Percentiles rank a stretch among this genome's conserved stretches.
phyloP scores from a whole-genome alignment of 2,113 vertebrate species.

The Cepphus grylle region DNA sequence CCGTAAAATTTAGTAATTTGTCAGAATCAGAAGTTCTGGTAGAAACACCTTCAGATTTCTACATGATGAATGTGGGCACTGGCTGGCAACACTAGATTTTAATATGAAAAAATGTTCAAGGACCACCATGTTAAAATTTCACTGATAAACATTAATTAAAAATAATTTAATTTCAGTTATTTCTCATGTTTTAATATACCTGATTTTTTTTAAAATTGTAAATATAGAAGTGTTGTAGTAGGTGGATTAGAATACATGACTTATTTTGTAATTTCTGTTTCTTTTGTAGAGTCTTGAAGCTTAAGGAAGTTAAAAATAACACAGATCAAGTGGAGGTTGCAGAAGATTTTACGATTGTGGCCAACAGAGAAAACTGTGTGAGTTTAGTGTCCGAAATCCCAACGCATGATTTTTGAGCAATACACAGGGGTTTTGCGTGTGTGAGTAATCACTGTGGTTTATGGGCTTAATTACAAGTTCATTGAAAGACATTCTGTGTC shows the following conservation, averaged over 20 bases:
- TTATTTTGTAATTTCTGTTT: slow-evolving; percentile 28
- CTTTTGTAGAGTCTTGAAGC: slow-evolving; percentile 83
- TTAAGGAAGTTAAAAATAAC: slow-evolving; percentile 77
- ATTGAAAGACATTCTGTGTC: neutral
- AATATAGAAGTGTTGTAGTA: neutral
- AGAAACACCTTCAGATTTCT: neutral
- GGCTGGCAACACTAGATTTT: neutral
- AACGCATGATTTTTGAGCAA: neutral
- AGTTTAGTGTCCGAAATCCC: slow-evolving; percentile 48
- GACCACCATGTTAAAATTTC: neutral
- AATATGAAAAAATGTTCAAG: neutral
- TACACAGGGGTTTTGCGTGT: neutral
- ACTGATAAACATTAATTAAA: neutral
- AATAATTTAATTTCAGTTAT: neutral
- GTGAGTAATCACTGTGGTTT: neutral
- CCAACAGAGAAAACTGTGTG: slow-evolving; percentile 81
- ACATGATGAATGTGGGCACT: neutral
- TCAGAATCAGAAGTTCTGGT: neutral
- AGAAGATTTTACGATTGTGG: slow-evolving; percentile 85
- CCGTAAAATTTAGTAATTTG: neutral
- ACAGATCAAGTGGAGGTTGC: slow-evolving; percentile 76
- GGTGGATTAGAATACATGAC: neutral
- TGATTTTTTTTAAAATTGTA: neutral
- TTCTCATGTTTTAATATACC: neutral
- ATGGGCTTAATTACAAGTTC: neutral